Conservation (phyloP, 2,113 vertebrate genomes). For the Dermatemys mawii region DNA sequence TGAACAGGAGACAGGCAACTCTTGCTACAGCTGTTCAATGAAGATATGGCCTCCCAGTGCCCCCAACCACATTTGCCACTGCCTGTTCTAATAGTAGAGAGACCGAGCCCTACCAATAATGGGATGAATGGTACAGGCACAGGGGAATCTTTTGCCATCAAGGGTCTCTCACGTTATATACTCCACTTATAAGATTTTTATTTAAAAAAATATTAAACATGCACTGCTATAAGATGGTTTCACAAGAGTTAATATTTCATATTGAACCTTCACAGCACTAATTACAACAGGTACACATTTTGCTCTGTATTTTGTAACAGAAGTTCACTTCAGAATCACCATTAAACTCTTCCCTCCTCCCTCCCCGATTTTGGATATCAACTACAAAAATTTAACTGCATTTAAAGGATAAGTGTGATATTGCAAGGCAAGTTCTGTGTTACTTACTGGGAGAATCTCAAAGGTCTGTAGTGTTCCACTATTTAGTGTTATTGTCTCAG, state of each 20-base stretch:
- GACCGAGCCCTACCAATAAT: background rate
- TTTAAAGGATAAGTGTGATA: background rate
- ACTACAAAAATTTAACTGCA: background rate
- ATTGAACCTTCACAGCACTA: background rate
- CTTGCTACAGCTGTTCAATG: background rate
- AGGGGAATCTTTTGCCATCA: background rate
- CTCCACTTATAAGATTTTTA: background rate
- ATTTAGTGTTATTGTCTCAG: conserved; percentile 94
- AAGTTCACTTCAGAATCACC: background rate
- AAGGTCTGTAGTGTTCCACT: conserved; percentile 93
- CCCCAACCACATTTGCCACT: no score
- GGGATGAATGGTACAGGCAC: background rate
- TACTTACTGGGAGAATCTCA: conserved; percentile 95
- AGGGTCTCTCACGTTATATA: background rate
- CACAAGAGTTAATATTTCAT: background rate
- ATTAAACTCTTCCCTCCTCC: background rate
- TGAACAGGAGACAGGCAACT: background rate
- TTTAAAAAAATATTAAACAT: background rate
- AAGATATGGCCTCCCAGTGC: background rate
- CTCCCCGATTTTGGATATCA: background rate
- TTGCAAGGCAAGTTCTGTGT: background rate
- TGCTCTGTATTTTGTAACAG: background rate
- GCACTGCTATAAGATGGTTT: background rate
- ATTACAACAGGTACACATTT: background rate
- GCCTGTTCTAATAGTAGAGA: background rate